These are phyloP conservation scores for Pasiphila rectangulata DNA, from an alignment of 2,888 invertebrate genomes.

Conservation along the genomic window DNA sequence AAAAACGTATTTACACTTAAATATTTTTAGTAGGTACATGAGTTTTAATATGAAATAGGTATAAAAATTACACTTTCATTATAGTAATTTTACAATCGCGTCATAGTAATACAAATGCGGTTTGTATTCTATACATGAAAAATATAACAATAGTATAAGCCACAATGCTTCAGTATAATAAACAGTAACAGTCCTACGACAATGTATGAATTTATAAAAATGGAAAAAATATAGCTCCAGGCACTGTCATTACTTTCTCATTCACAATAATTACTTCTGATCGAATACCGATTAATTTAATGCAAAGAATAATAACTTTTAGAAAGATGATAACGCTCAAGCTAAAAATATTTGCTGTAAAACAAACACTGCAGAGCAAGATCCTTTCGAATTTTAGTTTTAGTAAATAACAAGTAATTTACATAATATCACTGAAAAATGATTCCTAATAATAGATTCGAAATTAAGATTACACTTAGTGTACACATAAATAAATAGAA, in stretches of 20 bases:
- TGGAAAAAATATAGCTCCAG: conserved; percentile 66
- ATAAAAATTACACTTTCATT: conserved; percentile 79
- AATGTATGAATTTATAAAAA: conserved; percentile 60
- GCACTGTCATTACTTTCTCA: conserved; percentile 64
- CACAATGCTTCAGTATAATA: conserved; percentile 57
- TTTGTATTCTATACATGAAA: conserved; percentile 71
- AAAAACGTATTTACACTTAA: conserved; percentile 78
- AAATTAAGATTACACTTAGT: conserved; percentile 56
- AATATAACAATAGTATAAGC: conserved; percentile 79
- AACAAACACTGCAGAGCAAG: conserved; percentile 73
- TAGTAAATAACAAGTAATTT: conserved; percentile 23
- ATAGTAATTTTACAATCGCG: conserved; percentile 60
- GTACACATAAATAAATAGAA: conserved; percentile 63
- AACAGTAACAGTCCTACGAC: conserved; percentile 62
- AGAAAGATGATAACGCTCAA: conserved; percentile 60
- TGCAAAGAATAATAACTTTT: conserved; percentile 47
- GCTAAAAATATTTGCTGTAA: conserved; percentile 66
- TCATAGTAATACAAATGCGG: conserved; percentile 75
- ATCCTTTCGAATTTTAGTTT: conserved; percentile 52
- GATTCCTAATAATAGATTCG: conserved; percentile 40
- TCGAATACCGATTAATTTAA: conserved; percentile 27
- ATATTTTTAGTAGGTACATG: conserved; percentile 75
- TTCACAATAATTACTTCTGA: conserved; percentile 37
- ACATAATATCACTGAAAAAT: conserved; percentile 28
- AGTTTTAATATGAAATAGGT: conserved; percentile 79